Evolutionary conservation across 2,113 vertebrate genomes (phyloP), one percentile per base, ranked within the genome.

Genomic region (Eurypyga helias): DNA sequence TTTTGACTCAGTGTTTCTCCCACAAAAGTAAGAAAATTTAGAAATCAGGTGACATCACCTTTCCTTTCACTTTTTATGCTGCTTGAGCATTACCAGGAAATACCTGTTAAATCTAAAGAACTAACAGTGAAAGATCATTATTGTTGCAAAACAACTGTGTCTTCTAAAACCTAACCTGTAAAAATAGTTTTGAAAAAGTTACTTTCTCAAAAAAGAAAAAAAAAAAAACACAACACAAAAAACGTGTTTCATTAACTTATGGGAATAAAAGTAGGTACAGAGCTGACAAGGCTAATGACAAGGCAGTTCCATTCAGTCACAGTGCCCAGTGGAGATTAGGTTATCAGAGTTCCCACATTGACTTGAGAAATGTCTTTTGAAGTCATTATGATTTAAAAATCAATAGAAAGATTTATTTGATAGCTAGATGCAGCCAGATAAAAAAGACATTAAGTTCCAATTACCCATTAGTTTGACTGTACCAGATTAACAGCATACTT

Each of bases 371-470:
- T 41, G 46, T 20, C 64, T 79, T 78, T 70, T 89, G 90, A 96
- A 95, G 93, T 69, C 60, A 38, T 60, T 60, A 65, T 33, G 46
- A 83, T 78, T 93, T 89, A 81, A 84, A 69, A 95, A 90, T 88
- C 96, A 93, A 84, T 14, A 64, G 60, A 82, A 88, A 85, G 66
- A 57, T 95, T 89, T 84, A 64, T 71, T 76, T 87, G 90, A 90
- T 92, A 89, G 83, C 55, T 55, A 58, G 92, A 89, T 89, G 76
- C 43, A 82, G 58, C 11, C 79, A 81, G 85, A 77, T 61, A 90
- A 94, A 92, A 88, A 66, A 69, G 79, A 23, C 29, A 49, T 89
- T 87, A 48, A 0, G 0, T 94, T 89, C 69, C 83, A 81, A 60
- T 64, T 90, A 62, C 46, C 65, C 67, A 64, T 78, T 92, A 92